Conservation (phyloP, 2,113 vertebrate species). For the Telmatochromis bifrenatus region DNA sequence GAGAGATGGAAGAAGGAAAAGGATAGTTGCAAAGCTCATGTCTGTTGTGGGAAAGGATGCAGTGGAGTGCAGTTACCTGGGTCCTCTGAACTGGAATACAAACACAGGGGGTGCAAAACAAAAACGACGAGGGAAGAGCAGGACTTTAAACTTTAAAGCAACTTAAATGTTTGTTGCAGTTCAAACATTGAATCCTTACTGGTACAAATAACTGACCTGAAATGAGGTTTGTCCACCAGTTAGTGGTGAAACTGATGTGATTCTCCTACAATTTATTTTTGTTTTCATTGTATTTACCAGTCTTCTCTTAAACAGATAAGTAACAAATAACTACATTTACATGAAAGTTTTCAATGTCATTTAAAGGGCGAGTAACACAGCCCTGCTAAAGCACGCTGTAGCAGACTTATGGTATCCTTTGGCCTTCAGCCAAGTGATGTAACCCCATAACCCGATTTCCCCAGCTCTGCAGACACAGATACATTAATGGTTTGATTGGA, state of each 20-base stretch:
- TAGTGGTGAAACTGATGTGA: not conserved
- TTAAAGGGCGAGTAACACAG: not conserved
- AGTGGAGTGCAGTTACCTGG: not conserved
- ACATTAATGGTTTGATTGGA: slow-evolving; percentile 6
- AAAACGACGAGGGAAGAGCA: not conserved
- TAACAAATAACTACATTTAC: not conserved
- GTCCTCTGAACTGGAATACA: not conserved
- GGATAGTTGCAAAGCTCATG: not conserved
- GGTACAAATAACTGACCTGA: not conserved
- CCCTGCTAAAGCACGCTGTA: not conserved
- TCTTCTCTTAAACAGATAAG: not conserved
- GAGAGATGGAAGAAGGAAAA: not conserved
- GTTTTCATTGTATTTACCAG: not conserved
- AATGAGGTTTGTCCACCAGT: not conserved
- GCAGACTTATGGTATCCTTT: not conserved
- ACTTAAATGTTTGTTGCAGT: not conserved
- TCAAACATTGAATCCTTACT: not conserved
- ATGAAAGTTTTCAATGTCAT: not conserved
- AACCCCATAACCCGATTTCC: slow-evolving; percentile 17
- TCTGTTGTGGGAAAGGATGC: not conserved
- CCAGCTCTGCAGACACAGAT: not conserved
- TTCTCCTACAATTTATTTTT: not conserved
- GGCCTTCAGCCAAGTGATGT: slow-evolving; percentile 2
- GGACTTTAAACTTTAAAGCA: not conserved
- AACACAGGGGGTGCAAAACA: not conserved